Base-by-base conservation (phyloP, 1,140 invertebrate genomes). In the Drosophila teissieri region DNA sequence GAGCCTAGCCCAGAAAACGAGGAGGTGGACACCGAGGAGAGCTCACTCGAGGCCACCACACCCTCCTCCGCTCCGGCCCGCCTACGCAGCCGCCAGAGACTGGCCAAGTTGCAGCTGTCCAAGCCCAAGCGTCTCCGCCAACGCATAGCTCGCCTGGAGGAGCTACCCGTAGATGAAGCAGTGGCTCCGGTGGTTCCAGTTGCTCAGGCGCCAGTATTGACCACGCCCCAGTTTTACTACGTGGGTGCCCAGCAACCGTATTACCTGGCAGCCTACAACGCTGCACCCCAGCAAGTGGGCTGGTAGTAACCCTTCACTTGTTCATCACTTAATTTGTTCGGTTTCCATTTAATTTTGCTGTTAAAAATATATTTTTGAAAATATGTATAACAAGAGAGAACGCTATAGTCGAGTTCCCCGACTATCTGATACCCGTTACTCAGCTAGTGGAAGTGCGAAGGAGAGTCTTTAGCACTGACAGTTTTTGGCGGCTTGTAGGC, bases 11-110 rank as follows among this genome's bases (percentile, higher is more conserved):
- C 55, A 3, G 58, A 73, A n/a, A 62, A 55, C 19, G 90, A 91
- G 45, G 73, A 85, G 7, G 31, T 91, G 10, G 84, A 91, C 6
- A 75, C 62, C 6, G 89, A 86, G 14, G 84, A 89, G 53, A 82
- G 49, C 27, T 82, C 83, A 5, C 15, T 79, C 34, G 74, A 79
- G 63, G 58, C 49, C 3, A 89, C 85, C 39, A 81, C 77, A 11
- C 74, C 74, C 15, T 48, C 36, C 27, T 40, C 72, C 6, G 39
- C 31, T 14, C 54, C 55, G 19, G 83, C 83, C 46, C 82, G 82
- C 19, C 56, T 86, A 19, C 83, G 78, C 40, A 69, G 46, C 17
- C 82, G 83, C 34, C 82, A 86, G 31, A 65, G 61, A 27, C 44
- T 83, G 45, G 78, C 78, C 57, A 86, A 86, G 48, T 31, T 86